Percentiles rank a stretch among this genome's conserved stretches.
Conservation (phyloP, 2,113 vertebrate species). For the Empidonax alnorum region DNA sequence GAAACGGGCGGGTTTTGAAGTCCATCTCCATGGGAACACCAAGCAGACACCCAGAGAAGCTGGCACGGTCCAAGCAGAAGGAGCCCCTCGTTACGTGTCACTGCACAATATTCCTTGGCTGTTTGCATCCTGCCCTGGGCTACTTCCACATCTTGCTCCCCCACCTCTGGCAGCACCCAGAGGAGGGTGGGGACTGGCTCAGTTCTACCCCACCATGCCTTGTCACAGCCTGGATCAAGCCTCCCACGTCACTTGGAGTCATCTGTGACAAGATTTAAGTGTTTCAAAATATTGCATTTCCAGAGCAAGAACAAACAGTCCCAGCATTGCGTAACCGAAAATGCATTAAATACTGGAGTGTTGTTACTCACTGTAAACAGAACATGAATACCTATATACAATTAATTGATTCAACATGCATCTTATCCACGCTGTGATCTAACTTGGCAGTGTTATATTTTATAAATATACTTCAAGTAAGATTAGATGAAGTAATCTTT, state of each 20-base stretch:
- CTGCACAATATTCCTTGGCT: neutral
- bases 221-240: neutral
- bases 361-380: slow-evolving; percentile 55
- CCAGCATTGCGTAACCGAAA: slow-evolving; percentile 27
- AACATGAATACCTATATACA: slow-evolving; percentile 53
- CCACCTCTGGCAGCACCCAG: rapidly evolving
- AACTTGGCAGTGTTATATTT: slow-evolving; percentile 59
- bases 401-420: slow-evolving; percentile 58
- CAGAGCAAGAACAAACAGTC: slow-evolving; percentile 66
- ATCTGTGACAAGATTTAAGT: slow-evolving; percentile 64
- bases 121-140: neutral
- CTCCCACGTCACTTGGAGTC: slow-evolving; percentile 50
- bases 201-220: neutral
- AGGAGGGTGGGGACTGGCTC: neutral
- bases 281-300: slow-evolving; percentile 67
- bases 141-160: neutral
- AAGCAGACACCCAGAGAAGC: slow-evolving; percentile 9
- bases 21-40: slow-evolving; percentile 10
- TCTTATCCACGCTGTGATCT: slow-evolving; percentile 26
- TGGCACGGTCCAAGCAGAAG: neutral
- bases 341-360: slow-evolving; percentile 51
- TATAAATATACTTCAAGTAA: slow-evolving; percentile 55
- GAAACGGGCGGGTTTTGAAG: neutral
- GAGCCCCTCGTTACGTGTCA: neutral
- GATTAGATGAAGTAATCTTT: slow-evolving; percentile 67